phyloP scores from a whole-genome alignment of 2,888 invertebrate species.

The Rugalucina vietnamica region DNA sequence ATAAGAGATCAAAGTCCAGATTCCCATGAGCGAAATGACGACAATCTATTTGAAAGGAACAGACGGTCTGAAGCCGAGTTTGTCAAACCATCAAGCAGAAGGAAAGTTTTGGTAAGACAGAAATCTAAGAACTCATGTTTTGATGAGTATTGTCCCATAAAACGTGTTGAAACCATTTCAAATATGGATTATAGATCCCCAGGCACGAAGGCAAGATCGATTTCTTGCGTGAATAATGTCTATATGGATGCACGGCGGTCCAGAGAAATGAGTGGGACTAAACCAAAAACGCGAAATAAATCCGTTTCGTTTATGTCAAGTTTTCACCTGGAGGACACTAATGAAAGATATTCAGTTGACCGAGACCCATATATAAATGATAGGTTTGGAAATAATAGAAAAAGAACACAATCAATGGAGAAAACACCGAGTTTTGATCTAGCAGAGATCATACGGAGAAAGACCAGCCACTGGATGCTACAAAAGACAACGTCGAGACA shows the following conservation, averaged over 20 bases:
- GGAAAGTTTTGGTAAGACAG: not conserved
- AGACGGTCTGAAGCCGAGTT: too few species aligned
- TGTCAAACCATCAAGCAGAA: not conserved
- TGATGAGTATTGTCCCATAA: not conserved
- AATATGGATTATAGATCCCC: not conserved
- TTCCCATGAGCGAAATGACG: not conserved
- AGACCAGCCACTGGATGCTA: not conserved
- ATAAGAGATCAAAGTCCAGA: not conserved
- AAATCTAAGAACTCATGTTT: not conserved
- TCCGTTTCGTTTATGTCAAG: not conserved
- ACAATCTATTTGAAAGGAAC: too few species aligned
- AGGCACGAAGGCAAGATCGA: not conserved
- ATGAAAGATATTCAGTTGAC: not conserved
- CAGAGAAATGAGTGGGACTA: not conserved
- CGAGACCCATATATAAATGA: not conserved
- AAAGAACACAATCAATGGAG: not conserved
- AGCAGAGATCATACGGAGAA: not conserved
- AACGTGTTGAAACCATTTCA: not conserved
- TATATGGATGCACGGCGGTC: not conserved
- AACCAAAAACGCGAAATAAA: not conserved
- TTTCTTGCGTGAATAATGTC: not conserved
- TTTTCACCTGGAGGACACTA: not conserved
- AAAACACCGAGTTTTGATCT: not conserved
- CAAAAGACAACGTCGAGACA: conserved; percentile 16
- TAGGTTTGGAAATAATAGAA: not conserved